Percentiles rank a stretch among this genome's conserved stretches.
phyloP scores from a whole-genome alignment of 2,797 vertebrate species.

The Caiman crocodilus region DNA sequence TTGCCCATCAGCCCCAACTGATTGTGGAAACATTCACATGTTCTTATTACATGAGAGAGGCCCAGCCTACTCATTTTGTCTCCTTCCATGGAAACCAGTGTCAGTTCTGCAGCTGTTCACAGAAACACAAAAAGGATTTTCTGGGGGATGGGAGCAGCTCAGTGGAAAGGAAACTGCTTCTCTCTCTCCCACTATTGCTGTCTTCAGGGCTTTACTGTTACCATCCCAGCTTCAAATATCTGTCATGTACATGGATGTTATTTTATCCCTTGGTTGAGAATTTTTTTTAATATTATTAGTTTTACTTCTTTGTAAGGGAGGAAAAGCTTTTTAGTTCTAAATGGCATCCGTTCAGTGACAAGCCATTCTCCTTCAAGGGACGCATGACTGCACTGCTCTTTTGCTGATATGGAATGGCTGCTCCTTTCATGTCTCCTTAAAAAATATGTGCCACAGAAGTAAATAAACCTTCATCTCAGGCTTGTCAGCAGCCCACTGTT shows the following conservation, averaged over 20 bases:
- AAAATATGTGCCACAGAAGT: neutral
- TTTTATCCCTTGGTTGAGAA: slow-evolving; percentile 14
- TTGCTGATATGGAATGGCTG: neutral
- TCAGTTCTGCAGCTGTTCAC: neutral
- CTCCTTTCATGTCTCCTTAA: slow-evolving; percentile 18
- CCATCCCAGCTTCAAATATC: slow-evolving; percentile 26
- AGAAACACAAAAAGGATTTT: slow-evolving; percentile 36
- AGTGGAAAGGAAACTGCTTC: slow-evolving; percentile 22
- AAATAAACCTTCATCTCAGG: slow-evolving; percentile 17
- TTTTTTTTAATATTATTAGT: neutral
- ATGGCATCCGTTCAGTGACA: neutral
- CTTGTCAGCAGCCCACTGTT: neutral
- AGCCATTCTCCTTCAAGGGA: slow-evolving; percentile 2
- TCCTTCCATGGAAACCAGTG: neutral
- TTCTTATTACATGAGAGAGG: slow-evolving; percentile 31
- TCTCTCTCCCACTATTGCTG: neutral
- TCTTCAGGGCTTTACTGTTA: slow-evolving; percentile 11
- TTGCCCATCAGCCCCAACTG: neutral
- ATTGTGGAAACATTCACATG: slow-evolving; percentile 7
- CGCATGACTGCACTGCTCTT: neutral
- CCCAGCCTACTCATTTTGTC: neutral
- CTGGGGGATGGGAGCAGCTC: neutral
- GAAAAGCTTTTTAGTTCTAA: slow-evolving; percentile 37
- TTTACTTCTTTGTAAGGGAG: slow-evolving; percentile 11
- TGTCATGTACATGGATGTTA: slow-evolving; percentile 8